Percentiles rank a stretch among this genome's conserved stretches.
Conservation (phyloP, 2,113 vertebrate species). For the Bungarus multicinctus region DNA sequence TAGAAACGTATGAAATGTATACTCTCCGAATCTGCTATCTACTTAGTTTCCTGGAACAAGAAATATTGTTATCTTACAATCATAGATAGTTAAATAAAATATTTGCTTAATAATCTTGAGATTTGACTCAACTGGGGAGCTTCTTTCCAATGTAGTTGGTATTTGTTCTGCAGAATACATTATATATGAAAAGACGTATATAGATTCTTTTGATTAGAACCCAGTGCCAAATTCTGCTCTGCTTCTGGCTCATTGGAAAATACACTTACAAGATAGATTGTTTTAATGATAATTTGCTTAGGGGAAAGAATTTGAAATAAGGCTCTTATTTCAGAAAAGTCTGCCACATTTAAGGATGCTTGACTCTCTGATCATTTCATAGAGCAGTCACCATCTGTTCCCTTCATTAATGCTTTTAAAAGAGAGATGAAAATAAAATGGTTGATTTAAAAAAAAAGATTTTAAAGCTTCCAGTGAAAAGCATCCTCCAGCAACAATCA, state of each 20-base stretch:
- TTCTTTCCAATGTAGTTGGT: neutral
- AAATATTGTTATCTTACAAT: neutral
- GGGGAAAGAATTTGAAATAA: neutral
- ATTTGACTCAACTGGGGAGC: neutral
- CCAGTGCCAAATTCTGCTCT: neutral
- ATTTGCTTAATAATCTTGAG: neutral
- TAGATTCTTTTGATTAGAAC: neutral
- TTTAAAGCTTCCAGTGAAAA: slow-evolving; percentile 18
- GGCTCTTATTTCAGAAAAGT: neutral
- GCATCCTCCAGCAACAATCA: neutral
- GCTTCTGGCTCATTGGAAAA: neutral
- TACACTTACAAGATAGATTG: neutral
- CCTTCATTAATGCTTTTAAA: slow-evolving; percentile 26
- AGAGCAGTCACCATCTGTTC: neutral
- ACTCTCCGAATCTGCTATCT: neutral
- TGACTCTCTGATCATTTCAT: slow-evolving; percentile 7
- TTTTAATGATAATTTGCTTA: neutral
- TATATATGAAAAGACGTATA: neutral
- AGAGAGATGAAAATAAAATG: slow-evolving; percentile 6
- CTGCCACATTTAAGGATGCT: neutral
- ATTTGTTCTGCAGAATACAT: neutral
- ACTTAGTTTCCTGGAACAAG: neutral
- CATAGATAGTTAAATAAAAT: neutral
- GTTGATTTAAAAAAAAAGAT: slow-evolving; percentile 21
- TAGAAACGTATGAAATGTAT: neutral